phyloP scores from a whole-genome alignment of 2,113 vertebrate species.

The Hoplias malabaricus region DNA sequence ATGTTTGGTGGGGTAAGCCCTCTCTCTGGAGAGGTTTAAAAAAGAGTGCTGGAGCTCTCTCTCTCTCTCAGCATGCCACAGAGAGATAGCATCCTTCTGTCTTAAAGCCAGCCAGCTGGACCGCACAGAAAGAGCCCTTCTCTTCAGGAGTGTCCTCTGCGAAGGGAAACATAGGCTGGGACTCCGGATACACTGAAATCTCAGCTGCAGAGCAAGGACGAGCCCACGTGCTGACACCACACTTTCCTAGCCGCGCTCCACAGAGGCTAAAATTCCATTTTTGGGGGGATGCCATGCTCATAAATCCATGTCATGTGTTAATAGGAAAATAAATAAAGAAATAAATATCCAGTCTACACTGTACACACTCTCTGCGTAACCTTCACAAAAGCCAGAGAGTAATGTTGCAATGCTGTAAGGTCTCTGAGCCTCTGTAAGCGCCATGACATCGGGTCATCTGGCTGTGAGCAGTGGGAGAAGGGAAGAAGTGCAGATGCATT shows the following conservation, averaged over 20 bases:
- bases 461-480: constrained; percentile 14
- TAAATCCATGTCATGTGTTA: constrained; percentile 48
- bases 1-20: constrained; percentile 21
- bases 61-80: background rate
- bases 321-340: constrained; percentile 32
- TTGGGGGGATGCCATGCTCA: constrained; percentile 35
- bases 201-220: constrained; percentile 20
- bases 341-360: background rate
- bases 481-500: background rate
- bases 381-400: constrained; percentile 22
- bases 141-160: constrained; percentile 9
- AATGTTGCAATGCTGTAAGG: constrained; percentile 14
- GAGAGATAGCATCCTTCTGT: constrained; percentile 5
- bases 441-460: constrained; percentile 8
- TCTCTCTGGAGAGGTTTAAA: background rate
- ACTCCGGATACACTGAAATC: background rate
- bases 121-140: background rate
- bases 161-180: background rate
- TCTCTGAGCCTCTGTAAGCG: constrained; percentile 10
- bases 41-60: background rate
- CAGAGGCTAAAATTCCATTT: constrained; percentile 15
- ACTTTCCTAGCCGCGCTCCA: constrained; percentile 19
- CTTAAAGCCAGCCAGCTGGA: constrained; percentile 32
- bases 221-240: constrained; percentile 12
- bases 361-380: background rate